Evolutionary conservation across 2,797 vertebrate genomes (phyloP), one percentile per base, ranked within the genome.

Genomic region (Enteromius fasciolatus): DNA sequence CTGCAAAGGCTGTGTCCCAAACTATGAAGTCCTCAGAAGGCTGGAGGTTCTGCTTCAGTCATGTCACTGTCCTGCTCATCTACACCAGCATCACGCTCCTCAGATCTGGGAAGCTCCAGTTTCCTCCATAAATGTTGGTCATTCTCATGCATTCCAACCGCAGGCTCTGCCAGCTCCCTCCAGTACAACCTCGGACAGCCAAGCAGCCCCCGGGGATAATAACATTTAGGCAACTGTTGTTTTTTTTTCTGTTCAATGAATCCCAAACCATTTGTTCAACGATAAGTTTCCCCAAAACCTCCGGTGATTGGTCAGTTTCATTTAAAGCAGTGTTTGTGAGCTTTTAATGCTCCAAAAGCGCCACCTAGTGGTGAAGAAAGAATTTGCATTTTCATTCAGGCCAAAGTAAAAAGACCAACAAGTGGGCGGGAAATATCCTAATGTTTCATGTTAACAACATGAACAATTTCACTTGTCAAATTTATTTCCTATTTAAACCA

Each of bases 1-100:
- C 3, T 25, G 91, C 78, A 80, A 90, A 52, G 86, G 78, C 15
- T 88, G 92, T 41, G 90, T 95, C 72, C 94, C 96, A 11, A 96
- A 97, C 86, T 92, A 94, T 54, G 96, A 97, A 90, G 96, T 97
- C 87, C 92, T 99, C 87, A 94, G 92, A 76, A 72, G 87, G n/a
- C 94, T 99, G 15, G 94, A 97, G 59, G 87, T 88, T 66, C 82
- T 96, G 89, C 92, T 97, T 88, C 94, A 94, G 69, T 85, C 68
- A 46, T 90, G 94, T 76, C 94, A 91, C 73, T 72, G 70, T 73
- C 31, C 31, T 82, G 36, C 79, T 89, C 70, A 83, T 91, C 75
- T 94, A 89, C 68, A 83, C 91, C 76, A 93, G 92, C 84, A 80
- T 87, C 86, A 94, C 57, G 9, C 82, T 70, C 76, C 85, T 76